Conservation (phyloP, 2,888 invertebrate genomes). For the Ichneumon xanthorius region DNA sequence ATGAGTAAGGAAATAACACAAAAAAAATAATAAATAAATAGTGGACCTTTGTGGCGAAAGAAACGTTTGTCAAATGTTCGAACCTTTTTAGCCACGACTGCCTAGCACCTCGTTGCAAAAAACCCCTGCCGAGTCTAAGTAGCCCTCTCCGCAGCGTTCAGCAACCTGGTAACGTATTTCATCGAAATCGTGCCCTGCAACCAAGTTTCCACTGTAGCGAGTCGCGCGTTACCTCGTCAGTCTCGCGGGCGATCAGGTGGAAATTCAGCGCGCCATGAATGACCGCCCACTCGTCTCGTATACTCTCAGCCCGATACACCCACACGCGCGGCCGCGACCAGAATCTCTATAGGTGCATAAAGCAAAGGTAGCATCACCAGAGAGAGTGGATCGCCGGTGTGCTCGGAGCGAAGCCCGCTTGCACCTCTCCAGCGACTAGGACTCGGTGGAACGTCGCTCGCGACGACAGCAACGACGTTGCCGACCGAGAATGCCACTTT, state of each 20-base stretch:
- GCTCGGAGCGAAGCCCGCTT: neutral
- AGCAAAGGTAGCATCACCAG: slow-evolving; percentile 3
- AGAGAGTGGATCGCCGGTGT: slow-evolving; percentile 19
- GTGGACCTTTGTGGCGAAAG: too few species aligned
- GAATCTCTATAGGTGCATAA: neutral
- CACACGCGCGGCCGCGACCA: neutral
- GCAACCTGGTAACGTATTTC: too few species aligned
- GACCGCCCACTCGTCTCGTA: slow-evolving; percentile 66
- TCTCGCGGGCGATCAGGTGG: slow-evolving; percentile 68
- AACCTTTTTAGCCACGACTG: too few species aligned
- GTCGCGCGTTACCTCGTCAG: slow-evolving; percentile 12
- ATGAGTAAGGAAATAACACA: too few species aligned
- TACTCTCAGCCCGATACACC: slow-evolving; percentile 15
- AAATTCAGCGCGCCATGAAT: slow-evolving; percentile 70
- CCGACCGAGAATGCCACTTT: slow-evolving; percentile 23
- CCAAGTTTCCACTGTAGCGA: neutral
- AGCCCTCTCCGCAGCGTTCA: too few species aligned
- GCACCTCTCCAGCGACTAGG: slow-evolving; percentile 9
- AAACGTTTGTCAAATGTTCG: too few species aligned
- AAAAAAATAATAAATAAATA: too few species aligned
- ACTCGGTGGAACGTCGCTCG: slow-evolving; percentile 14
- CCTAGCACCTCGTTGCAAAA: too few species aligned
- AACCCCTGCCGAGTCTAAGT: too few species aligned
- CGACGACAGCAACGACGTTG: slow-evolving; percentile 9
- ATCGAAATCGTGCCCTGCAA: too few species aligned